Base-by-base conservation (phyloP, 2,888 invertebrate species). In the Diachrysia chrysitis region DNA sequence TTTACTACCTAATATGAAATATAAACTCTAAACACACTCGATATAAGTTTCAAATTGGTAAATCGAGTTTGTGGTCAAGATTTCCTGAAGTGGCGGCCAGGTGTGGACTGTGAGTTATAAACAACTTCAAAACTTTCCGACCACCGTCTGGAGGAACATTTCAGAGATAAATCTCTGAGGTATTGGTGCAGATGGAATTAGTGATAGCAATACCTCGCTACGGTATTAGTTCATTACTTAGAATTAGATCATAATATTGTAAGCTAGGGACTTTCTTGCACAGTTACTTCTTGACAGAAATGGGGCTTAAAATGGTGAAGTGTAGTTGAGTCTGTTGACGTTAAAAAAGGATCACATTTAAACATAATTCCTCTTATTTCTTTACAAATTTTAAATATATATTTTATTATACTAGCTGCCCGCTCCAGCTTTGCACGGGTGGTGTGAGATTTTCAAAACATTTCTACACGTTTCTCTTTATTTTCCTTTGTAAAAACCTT, bases 81-180 rank as follows among this genome's bases (percentile, higher is more conserved):
- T 71, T 58, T 56, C 10, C 19, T 42, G 29, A 17, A 57, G 25
- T 46, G 48, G 29, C 53, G 25, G 25, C 37, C 68, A 69, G 60
- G 64, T 80, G 69, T 58, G 42, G 23, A 65, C 23, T 35, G 48
- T 12, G 46, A 57, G 29, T 64, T 56, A 65, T 51, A 35, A 72
- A 67, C 51, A 69, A 56, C 54, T 57, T 60, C 25, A 23, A 67
- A 80, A 73, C 56, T 73, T 73, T 81, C 75, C 68, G 68, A 71
- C 60, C 64, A 57, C 48, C 48, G 35, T 46, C 51, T 17, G 12
- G 16, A 53, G 42, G 32, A 73, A 60, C 55, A 51, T 17, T 65
- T 63, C 19, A 48, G 51, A 35, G 55, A 32, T 74, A 71, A 68
- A 80, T 77, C 56, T 67, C 23, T 46, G 16, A 21, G 32, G 48